A percentile compares a stretch with the other conserved stretches of the same genome.
Evolutionary conservation across 2,113 vertebrate genomes (phyloP).

Genomic region (Archilochus colubris): DNA sequence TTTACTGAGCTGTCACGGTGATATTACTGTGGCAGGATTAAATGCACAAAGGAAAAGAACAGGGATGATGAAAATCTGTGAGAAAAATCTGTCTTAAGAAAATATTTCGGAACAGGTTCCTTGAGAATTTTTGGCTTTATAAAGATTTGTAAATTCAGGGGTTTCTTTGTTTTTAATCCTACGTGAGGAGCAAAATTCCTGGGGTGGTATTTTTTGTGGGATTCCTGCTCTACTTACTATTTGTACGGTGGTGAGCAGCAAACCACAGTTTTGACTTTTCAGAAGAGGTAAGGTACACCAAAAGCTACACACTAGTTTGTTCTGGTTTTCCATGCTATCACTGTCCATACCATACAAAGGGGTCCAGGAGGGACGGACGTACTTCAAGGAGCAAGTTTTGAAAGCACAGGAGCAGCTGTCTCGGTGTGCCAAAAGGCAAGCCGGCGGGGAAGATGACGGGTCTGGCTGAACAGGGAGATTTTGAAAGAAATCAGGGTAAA

Average conservation of each 20-base stretch:
- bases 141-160: neutral
- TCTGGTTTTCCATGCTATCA: neutral
- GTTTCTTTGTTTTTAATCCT: conserved; percentile 37
- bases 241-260: neutral
- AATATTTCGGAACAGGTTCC: conserved; percentile 1
- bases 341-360: neutral
- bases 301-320: neutral
- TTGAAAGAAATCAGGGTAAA: too few species aligned
- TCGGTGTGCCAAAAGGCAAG: too few species aligned
- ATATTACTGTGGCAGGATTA: conserved; percentile 15
- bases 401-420: too few species aligned
- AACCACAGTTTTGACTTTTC: neutral
- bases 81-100: conserved; percentile 19
- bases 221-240: neutral
- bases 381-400: too few species aligned
- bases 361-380: too few species aligned
- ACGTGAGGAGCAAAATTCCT: neutral
- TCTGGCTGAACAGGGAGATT: too few species aligned
- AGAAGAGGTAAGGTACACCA: neutral
- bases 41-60: neutral
- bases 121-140: conserved; percentile 16
- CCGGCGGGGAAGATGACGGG: too few species aligned
- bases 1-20: conserved; percentile 34
- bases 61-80: neutral
- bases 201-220: neutral